Conservation (phyloP, 2,888 invertebrate species). For the Eupeodes latifasciatus region DNA sequence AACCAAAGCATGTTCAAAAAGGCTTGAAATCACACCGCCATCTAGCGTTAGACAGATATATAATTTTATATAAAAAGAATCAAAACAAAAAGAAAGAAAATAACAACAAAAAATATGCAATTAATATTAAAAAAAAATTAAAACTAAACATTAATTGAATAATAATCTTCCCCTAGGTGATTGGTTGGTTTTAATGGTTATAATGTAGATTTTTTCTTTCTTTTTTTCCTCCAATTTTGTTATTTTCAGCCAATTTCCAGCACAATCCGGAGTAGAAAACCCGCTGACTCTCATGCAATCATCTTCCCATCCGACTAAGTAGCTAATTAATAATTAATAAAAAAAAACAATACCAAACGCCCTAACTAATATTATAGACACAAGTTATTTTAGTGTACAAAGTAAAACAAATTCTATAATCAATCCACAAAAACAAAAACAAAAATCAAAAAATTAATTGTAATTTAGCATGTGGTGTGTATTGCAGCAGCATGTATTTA, state of each 20-base stretch:
- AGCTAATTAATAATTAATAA: slow-evolving; percentile 46
- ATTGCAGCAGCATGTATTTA: slow-evolving; percentile 66
- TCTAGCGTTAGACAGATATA: slow-evolving; percentile 60
- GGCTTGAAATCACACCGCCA: slow-evolving; percentile 71
- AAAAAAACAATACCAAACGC: slow-evolving; percentile 8
- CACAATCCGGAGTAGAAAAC: slow-evolving; percentile 77
- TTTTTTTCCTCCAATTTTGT: slow-evolving; percentile 72
- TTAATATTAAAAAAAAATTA: background rate
- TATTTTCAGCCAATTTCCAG: slow-evolving; percentile 77
- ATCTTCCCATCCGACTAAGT: slow-evolving; percentile 76
- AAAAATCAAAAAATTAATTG: slow-evolving; percentile 33
- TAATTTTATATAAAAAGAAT: slow-evolving; percentile 42
- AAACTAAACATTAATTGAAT: slow-evolving; percentile 2
- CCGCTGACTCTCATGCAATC: slow-evolving; percentile 72
- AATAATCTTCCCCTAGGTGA: slow-evolving; percentile 69
- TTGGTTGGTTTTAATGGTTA: slow-evolving; percentile 72
- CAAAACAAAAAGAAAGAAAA: slow-evolving; percentile 26
- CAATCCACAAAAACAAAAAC: slow-evolving; percentile 10
- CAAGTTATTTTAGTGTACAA: slow-evolving; percentile 47
- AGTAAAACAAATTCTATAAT: slow-evolving; percentile 27
- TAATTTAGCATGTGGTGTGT: slow-evolving; percentile 63
- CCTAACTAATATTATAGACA: slow-evolving; percentile 45
- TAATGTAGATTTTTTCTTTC: slow-evolving; percentile 68
- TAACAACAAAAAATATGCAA: background rate
- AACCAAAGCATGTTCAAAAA: slow-evolving; percentile 64